Conservation (phyloP, 2,797 vertebrate genomes). For the Karalla daura region DNA sequence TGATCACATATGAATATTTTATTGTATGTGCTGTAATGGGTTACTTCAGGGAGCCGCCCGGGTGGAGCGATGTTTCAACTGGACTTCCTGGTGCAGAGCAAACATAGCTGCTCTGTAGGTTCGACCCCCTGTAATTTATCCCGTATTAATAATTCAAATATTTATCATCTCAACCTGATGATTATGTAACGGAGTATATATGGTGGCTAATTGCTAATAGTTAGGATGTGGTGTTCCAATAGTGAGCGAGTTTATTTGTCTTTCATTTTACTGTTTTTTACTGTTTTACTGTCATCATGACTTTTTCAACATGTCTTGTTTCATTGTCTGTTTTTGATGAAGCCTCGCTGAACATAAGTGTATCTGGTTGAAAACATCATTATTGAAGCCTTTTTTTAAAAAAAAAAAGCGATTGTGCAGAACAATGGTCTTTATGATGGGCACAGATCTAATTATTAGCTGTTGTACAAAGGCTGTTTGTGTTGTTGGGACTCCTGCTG, state of each 20-base stretch:
- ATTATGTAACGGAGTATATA: conserved; percentile 10
- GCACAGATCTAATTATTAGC: background rate
- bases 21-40: conserved; percentile 68
- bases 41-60: conserved; percentile 46
- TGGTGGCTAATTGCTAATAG: background rate
- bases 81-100: conserved; percentile 44
- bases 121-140: conserved; percentile 20
- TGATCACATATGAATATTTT: conserved; percentile 77
- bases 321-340: background rate
- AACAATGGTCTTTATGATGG: background rate
- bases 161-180: conserved; percentile 7
- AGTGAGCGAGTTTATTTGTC: background rate
- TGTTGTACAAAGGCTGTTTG: conserved; percentile 2
- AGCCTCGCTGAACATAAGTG: background rate
- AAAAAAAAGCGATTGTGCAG: background rate
- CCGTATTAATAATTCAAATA: conserved; percentile 14
- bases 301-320: background rate
- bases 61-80: conserved; percentile 41
- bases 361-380: background rate
- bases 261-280: background rate
- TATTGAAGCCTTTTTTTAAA: background rate
- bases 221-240: background rate
- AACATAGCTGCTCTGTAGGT: conserved; percentile 10
- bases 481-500: background rate
- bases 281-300: background rate